phyloP scores from a whole-genome alignment of 2,888 invertebrate species.

The Belgica antarctica region DNA sequence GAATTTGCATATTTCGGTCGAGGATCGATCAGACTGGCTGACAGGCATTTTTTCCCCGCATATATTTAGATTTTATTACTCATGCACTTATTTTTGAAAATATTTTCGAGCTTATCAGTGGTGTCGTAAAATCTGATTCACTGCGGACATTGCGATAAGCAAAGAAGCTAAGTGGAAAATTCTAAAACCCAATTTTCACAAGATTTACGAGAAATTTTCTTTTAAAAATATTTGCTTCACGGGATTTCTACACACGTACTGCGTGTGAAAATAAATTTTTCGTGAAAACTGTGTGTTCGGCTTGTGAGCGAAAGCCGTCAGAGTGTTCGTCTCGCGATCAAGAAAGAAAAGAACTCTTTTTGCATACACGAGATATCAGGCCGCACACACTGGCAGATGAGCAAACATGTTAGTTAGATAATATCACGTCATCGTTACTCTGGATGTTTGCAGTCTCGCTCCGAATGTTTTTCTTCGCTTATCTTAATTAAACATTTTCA shows the following conservation, averaged over 20 bases:
- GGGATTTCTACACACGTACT: neutral
- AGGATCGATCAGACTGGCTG: constrained; percentile 69
- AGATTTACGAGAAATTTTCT: neutral
- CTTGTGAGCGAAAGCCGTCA: neutral
- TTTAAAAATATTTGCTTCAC: neutral
- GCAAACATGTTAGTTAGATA: neutral
- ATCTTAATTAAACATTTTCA: too few species aligned
- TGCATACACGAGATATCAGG: neutral
- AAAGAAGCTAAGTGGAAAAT: too few species aligned
- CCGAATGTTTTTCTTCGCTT: too few species aligned
- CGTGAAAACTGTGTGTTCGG: neutral
- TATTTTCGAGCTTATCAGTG: neutral
- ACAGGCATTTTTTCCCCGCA: constrained; percentile 60
- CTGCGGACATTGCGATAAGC: neutral
- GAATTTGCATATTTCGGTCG: constrained; percentile 89
- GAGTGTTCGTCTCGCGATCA: neutral
- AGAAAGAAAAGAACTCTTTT: neutral
- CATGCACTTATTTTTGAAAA: too few species aligned
- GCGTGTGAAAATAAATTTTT: constrained; percentile 4
- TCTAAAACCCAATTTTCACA: constrained; percentile 1
- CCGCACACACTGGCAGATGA: neutral
- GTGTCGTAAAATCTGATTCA: too few species aligned
- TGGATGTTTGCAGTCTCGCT: too few species aligned
- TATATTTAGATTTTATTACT: neutral
- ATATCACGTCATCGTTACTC: neutral